Evolutionary conservation across 1,140 invertebrate genomes (phyloP), one percentile per base, ranked within the genome.

Genomic region (Mycetomoellerius zeteki): DNA sequence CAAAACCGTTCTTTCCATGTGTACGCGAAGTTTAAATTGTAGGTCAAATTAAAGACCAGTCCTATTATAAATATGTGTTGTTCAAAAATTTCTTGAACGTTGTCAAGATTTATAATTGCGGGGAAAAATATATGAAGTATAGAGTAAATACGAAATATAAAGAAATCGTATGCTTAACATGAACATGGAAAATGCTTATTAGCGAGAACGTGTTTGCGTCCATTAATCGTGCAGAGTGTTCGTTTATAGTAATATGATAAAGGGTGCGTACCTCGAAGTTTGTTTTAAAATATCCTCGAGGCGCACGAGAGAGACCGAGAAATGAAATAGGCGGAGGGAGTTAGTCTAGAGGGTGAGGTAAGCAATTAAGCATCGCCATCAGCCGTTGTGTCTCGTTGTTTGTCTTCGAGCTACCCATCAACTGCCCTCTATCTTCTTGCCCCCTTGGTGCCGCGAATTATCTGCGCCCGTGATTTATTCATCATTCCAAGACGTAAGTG

Each of bases 321-420:
- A 80, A 85, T 72, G 76, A 72, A 78, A 88, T 85, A 86, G 76
- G 77, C 56, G 2, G 67, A 62, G 86, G 86, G 67, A 67, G 73
- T 81, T 72, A 47, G n/a, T 37, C 64, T 14, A 62, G 81, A 75
- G 90, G 87, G 75, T 72, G 88, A 88, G 86, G 82, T 88, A 90
- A 93, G 92, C 92, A 93, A 93, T 93, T 93, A 93, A 93, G 88
- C 92, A 91, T 91, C 91, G 92, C 93, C 92, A 91, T 93, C 92
- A 93, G 91, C 88, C 92, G 92, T 93, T 93, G 92, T 92, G 91
- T 93, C 93, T 93, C 93, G 92, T 91, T 93, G 93, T 93, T 93
- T 93, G 92, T 93, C 93, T 93, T 93, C 92, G 92, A 90, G 92
- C 89, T 93, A 92, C 92, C 91, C 91, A 93, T 93, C 91, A 91